phyloP scores from a whole-genome alignment of 2,888 invertebrate genomes.

The Sinelater perroti region DNA sequence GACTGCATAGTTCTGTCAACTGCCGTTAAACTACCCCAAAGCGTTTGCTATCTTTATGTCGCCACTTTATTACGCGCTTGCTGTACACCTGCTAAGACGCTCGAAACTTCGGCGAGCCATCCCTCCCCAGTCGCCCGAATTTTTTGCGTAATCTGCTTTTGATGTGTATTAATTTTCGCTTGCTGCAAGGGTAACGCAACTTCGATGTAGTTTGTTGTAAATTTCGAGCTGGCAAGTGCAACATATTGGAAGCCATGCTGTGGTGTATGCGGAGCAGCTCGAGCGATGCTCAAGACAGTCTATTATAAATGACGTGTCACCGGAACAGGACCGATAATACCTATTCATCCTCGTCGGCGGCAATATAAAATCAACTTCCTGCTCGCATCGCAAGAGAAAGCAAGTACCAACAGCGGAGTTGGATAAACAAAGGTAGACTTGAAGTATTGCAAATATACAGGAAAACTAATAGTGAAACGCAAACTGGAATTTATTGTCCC shows the following conservation, averaged over 20 bases:
- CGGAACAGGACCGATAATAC: slow-evolving; percentile 26
- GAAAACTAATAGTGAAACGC: no score
- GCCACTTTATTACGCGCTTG: slow-evolving; percentile 4
- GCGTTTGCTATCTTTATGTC: slow-evolving; percentile 33
- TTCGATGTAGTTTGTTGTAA: slow-evolving; percentile 9
- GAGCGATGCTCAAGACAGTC: slow-evolving; percentile 13
- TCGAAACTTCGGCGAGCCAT: background rate
- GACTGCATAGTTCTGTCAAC: slow-evolving; percentile 40
- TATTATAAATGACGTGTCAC: slow-evolving; percentile 29
- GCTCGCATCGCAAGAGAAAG: slow-evolving; percentile 14
- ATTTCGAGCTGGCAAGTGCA: slow-evolving; percentile 9
- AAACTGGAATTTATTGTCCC: no score
- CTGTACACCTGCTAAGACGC: background rate
- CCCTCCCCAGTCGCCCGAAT: background rate
- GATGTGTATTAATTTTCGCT: background rate
- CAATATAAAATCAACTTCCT: slow-evolving; percentile 26
- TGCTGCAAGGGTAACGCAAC: background rate
- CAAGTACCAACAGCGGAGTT: no score
- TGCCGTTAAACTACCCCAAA: slow-evolving; percentile 31
- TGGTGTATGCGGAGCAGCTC: slow-evolving; percentile 16
- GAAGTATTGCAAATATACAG: no score
- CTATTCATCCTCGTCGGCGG: slow-evolving; percentile 20
- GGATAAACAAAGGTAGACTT: no score
- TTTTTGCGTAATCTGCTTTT: slow-evolving; percentile 1
- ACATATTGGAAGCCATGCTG: slow-evolving; percentile 9